Conservation (phyloP, 1,140 invertebrate species). For the Riptortus pedestris region DNA sequence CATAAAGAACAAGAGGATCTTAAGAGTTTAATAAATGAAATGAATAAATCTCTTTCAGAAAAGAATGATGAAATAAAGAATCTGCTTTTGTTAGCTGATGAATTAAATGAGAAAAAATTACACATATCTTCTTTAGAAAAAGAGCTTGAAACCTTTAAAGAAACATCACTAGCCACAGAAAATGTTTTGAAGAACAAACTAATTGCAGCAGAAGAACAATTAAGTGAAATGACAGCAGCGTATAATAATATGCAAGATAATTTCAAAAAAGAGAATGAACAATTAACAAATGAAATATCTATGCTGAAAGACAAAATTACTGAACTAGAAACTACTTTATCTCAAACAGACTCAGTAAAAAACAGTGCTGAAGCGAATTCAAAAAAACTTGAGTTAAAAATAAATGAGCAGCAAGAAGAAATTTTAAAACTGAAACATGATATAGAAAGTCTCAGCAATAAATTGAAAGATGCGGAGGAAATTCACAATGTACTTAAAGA, state of each 20-base stretch:
- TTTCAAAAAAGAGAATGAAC: conserved; percentile 37
- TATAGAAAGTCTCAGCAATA: conserved; percentile 26
- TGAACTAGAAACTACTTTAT: conserved; percentile 1
- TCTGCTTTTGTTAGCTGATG: background rate
- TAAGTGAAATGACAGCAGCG: conserved; percentile 15
- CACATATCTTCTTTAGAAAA: conserved; percentile 4
- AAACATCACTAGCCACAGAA: background rate
- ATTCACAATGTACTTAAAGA: background rate
- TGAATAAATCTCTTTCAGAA: background rate
- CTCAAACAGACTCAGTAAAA: conserved; percentile 38
- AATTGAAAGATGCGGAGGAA: conserved; percentile 5
- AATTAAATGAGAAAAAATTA: background rate
- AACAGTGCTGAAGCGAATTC: conserved; percentile 25
- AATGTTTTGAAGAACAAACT: conserved; percentile 21
- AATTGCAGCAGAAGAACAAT: conserved; percentile 11
- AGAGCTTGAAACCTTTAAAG: conserved; percentile 6
- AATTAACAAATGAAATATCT: conserved; percentile 36
- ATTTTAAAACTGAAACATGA: conserved; percentile 33
- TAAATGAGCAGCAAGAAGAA: conserved; percentile 29
- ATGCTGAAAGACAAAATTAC: conserved; percentile 16
- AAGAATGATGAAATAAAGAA: background rate
- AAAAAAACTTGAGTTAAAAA: conserved; percentile 28
- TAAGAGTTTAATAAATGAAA: too few species aligned
- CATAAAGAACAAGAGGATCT: too few species aligned
- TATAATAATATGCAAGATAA: conserved; percentile 37